These are phyloP conservation scores for Heterocephalus glaber DNA, from an alignment of 2,113 vertebrate species.

Conservation along the genomic window DNA sequence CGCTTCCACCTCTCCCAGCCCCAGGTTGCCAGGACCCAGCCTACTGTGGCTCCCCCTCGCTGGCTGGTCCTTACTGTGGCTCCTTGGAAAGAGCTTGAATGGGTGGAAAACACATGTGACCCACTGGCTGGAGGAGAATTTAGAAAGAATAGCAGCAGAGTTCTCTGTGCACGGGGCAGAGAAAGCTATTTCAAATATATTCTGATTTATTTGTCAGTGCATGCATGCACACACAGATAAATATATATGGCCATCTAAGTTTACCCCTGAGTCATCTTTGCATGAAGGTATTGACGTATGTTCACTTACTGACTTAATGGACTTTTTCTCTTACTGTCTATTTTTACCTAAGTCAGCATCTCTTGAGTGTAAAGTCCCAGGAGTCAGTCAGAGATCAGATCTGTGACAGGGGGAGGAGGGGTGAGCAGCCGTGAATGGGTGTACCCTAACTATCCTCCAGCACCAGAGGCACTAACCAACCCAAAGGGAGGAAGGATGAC, in stretches of 20 bases:
- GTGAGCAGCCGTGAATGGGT: background rate
- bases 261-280: background rate
- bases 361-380: background rate
- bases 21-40: background rate
- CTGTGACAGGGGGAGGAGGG: background rate
- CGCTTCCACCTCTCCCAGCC: background rate
- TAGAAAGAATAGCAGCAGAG: background rate
- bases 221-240: background rate
- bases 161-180: background rate
- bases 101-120: background rate
- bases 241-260: rapidly evolving
- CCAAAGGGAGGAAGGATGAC: no score
- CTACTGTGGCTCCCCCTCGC: background rate
- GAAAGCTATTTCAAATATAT: background rate
- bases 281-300: background rate
- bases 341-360: background rate
- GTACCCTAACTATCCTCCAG: background rate
- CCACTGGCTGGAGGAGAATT: background rate
- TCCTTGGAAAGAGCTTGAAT: background rate
- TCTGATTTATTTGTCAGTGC: background rate
- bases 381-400: background rate
- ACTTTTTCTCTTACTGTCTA: background rate
- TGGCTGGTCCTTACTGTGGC: background rate
- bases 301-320: background rate
- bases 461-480: background rate